These are phyloP conservation scores for Sebastes minor DNA, from an alignment of 2,797 vertebrate species.

Conservation along the genomic window DNA sequence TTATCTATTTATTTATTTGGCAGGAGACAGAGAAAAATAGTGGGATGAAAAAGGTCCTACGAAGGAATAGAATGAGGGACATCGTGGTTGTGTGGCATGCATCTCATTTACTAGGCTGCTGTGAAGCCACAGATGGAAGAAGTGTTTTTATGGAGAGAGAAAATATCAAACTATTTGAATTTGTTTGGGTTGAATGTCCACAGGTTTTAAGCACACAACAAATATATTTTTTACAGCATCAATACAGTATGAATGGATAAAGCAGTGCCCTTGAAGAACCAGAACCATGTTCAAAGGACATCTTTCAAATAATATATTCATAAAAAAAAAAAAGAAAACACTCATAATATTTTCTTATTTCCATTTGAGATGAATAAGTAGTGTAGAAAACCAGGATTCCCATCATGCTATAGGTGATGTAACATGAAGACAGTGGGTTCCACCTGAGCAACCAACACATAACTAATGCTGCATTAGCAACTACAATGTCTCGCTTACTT, in stretches of 20 bases:
- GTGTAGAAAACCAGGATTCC: neutral
- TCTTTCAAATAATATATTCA: neutral
- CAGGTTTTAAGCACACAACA: neutral
- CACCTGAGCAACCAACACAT: neutral
- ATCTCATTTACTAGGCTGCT: neutral
- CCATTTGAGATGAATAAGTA: neutral
- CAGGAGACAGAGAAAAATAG: neutral
- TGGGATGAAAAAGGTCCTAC: neutral
- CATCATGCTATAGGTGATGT: neutral
- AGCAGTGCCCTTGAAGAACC: too few relatives aligned
- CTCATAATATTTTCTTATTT: neutral
- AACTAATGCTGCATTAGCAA: neutral
- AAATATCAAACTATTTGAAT: neutral
- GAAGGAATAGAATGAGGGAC: too few relatives aligned
- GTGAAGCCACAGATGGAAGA: neutral
- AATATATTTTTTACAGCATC: too few relatives aligned
- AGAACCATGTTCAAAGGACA: neutral
- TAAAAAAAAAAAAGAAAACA: neutral
- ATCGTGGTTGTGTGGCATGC: neutral
- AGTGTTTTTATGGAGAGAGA: neutral
- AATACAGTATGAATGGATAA: neutral
- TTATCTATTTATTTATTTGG: neutral
- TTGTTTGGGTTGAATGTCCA: neutral
- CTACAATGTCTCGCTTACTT: neutral
- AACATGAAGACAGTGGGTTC: neutral